Percentiles rank a stretch among this genome's conserved stretches.
Evolutionary conservation across 2,113 vertebrate species (phyloP).

Genomic region (Cyrtonyx montezumae): DNA sequence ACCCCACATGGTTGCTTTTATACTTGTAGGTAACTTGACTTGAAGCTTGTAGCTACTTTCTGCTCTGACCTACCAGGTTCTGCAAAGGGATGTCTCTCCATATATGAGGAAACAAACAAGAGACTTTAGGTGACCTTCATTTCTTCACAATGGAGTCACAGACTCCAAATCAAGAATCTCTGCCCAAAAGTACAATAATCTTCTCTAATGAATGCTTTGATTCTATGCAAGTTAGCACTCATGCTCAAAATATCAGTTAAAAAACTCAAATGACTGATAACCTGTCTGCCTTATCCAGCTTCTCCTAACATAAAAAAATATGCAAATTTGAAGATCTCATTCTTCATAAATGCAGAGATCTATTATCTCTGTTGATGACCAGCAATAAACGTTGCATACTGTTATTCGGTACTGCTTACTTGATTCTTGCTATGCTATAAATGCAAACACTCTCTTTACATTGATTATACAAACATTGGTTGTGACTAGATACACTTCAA

Average conservation of each 20-base stretch:
- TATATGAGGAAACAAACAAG: background rate
- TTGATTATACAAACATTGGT: background rate
- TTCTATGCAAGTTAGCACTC: background rate
- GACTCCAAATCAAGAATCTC: background rate
- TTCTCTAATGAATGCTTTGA: background rate
- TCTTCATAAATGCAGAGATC: background rate
- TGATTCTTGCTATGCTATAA: background rate
- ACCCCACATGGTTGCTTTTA: fast-evolving
- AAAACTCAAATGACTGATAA: background rate
- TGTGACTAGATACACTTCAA: background rate
- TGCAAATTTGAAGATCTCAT: background rate
- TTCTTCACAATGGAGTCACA: background rate
- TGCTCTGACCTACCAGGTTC: background rate
- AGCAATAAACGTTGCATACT: background rate
- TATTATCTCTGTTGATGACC: background rate
- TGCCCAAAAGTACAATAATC: background rate
- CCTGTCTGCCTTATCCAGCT: background rate
- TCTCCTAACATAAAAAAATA: background rate
- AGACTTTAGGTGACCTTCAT: background rate
- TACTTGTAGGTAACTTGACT: background rate
- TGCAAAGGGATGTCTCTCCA: background rate
- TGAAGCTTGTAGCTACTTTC: background rate
- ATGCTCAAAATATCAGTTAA: background rate
- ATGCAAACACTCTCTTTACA: background rate
- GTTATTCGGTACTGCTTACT: background rate